Base-by-base conservation (phyloP, 2,888 invertebrate genomes). In the Apomyelois bistriatella region DNA sequence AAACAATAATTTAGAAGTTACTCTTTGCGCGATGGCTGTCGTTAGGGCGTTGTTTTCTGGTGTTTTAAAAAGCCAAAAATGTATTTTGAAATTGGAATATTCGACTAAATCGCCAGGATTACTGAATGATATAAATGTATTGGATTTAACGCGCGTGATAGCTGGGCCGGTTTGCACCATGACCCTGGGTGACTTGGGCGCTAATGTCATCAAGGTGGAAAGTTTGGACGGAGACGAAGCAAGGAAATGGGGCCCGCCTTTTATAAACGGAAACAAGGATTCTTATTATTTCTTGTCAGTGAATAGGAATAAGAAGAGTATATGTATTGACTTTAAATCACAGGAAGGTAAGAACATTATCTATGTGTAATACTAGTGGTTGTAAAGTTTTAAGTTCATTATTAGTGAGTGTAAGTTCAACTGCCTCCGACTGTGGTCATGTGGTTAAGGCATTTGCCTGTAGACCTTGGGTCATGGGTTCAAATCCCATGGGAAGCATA, bases 161-260 rank as follows among this genome's bases (percentile, higher is more conserved):
- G 98, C 99, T 15, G 99, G 99, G 0, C 99, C 99, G 0, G 96
- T 95, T 74, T 98, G 98, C 76, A 95, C 98, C 0, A 98, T 98
- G 98, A 93, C 97, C 52, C 87, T 99, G 16, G 96, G 96, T 1
- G 98, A 99, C 85, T 87, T 98, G 56, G 98, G 98, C 0, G 98
- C 98, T 0, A 97, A 98, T 73, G 92, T 99, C 0, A 94, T 97
- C 47, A 98, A 99, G 92, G 93, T 99, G 37, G 99, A 99, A 78
- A 93, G 94, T 62, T 95, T 97, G 0, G 94, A 91, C 0, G 85
- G 86, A 1, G 99, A 99, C 78, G 98, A 99, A 69, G 93, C 97
- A 0, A 91, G 99, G 48, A 93, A 94, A 58, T 99, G 98, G 98
- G 98, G 97, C 0, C 99, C 99, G 0, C 99, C 99, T 0, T 98